Evolutionary conservation across 2,888 invertebrate genomes (phyloP).

Genomic region (Brenthis ino): DNA sequence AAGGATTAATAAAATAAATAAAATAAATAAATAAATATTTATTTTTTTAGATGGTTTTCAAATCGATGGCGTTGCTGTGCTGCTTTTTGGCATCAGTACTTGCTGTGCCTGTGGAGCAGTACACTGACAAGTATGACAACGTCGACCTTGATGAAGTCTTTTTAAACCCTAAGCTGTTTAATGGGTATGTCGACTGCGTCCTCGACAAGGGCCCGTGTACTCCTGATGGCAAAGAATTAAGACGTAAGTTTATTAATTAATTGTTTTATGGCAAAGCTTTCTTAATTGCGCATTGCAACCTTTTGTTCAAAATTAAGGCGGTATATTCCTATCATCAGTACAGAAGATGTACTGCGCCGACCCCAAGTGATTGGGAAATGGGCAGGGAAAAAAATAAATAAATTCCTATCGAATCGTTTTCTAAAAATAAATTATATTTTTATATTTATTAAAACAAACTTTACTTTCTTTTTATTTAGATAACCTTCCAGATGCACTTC

Average conservation of each 20-base stretch:
- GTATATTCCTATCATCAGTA: too few species aligned
- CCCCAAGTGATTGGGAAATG: too few species aligned
- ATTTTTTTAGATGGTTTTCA: neutral
- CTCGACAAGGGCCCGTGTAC: conserved; percentile 86
- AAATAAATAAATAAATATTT: too few species aligned
- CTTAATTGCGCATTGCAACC: too few species aligned
- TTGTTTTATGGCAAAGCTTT: too few species aligned
- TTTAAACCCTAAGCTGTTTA: conserved; percentile 84
- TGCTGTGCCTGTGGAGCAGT: conserved; percentile 48
- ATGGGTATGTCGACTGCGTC: conserved; percentile 86
- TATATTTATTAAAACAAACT: neutral
- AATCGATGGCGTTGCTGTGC: neutral
- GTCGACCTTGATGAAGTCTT: conserved; percentile 87
- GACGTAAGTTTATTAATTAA: conserved; percentile 70
- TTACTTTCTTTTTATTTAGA: conserved; percentile 53
- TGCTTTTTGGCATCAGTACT: neutral
- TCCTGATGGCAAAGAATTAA: conserved; percentile 87
- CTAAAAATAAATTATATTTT: neutral
- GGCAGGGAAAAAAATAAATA: too few species aligned
- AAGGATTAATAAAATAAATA: too few species aligned
- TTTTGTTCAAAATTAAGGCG: too few species aligned
- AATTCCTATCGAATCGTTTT: too few species aligned
- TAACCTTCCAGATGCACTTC: conserved; percentile 83
- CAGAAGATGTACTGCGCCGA: too few species aligned
- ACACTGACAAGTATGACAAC: conserved; percentile 87